These are phyloP conservation scores for Callinectes sapidus DNA, from an alignment of 2,888 invertebrate genomes.

Conservation along the genomic window DNA sequence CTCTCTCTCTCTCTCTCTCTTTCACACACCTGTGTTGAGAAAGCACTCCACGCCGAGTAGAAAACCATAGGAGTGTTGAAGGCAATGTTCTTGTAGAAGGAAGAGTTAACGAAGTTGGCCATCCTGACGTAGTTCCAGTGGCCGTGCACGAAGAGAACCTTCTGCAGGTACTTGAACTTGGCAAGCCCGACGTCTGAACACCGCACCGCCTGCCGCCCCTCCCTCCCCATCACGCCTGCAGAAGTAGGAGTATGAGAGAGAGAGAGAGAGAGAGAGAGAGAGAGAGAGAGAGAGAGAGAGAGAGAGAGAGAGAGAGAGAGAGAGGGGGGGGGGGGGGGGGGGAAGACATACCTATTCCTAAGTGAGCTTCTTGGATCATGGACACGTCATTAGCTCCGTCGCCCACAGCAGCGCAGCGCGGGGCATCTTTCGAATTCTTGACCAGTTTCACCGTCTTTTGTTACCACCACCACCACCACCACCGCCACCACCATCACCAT, in stretches of 20 bases:
- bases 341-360: constrained; percentile 86
- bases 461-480: neutral
- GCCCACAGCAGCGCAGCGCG: constrained; percentile 94
- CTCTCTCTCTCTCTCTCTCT: neutral
- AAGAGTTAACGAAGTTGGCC: constrained; percentile 86
- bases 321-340: neutral
- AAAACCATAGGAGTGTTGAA: constrained; percentile 82
- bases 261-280: constrained; percentile 20
- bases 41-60: constrained; percentile 77
- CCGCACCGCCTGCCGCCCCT: constrained; percentile 80
- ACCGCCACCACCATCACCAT: neutral
- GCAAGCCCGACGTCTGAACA: constrained; percentile 92
- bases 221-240: constrained; percentile 79
- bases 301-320: constrained; percentile 75
- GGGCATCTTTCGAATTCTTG: constrained; percentile 81
- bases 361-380: constrained; percentile 98
- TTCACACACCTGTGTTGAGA: constrained; percentile 77
- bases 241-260: neutral
- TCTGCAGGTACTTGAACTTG: constrained; percentile 86
- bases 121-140: constrained; percentile 88
- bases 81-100: constrained; percentile 90
- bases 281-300: constrained; percentile 10
- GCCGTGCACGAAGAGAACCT: constrained; percentile 87
- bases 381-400: constrained; percentile 99
- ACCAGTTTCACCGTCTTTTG: constrained; percentile 92